Evolutionary conservation across 1,140 invertebrate species (phyloP).

Genomic region (Drosophila burlai): DNA sequence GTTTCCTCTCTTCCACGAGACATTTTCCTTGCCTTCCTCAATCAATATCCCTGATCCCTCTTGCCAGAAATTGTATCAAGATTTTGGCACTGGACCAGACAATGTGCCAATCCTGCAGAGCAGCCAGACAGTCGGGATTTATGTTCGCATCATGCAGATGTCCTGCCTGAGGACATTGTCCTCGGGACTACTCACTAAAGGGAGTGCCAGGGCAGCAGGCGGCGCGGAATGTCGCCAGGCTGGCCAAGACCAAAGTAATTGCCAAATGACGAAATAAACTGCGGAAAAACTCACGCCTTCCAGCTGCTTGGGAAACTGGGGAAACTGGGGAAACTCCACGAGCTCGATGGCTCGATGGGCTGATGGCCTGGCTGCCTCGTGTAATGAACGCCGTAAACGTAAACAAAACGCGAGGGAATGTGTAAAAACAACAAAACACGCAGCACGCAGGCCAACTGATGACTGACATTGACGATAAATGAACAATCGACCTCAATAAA

Average conservation of each 20-base stretch:
- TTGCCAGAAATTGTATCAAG: conserved; percentile 1
- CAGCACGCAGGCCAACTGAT: conserved; percentile 67
- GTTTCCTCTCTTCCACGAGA: not conserved
- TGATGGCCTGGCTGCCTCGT: conserved; percentile 15
- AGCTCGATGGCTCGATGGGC: not conserved
- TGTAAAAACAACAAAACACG: conserved; percentile 75
- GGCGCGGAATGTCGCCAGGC: conserved; percentile 2
- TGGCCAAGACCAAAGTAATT: conserved; percentile 3
- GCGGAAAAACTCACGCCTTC: not conserved
- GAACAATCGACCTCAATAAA: conserved; percentile 80
- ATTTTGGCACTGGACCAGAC: conserved; percentile 27
- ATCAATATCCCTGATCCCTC: not conserved
- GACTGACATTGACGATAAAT: conserved; percentile 80
- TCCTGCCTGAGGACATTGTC: conserved; percentile 9
- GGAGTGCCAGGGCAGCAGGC: not conserved
- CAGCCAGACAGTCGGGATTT: conserved; percentile 5
- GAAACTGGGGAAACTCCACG: conserved; percentile 23
- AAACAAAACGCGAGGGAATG: conserved; percentile 62
- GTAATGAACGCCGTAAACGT: conserved; percentile 51
- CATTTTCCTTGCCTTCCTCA: not conserved
- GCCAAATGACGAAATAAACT: conserved; percentile 1
- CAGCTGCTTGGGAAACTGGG: conserved; percentile 3
- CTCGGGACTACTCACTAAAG: not conserved
- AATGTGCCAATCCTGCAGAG: conserved; percentile 14
- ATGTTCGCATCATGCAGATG: conserved; percentile 21